A percentile compares a stretch with the other conserved stretches of the same genome.
Evolutionary conservation across 1,140 invertebrate species (phyloP).

Genomic region (Himalopsyche phryganea): DNA sequence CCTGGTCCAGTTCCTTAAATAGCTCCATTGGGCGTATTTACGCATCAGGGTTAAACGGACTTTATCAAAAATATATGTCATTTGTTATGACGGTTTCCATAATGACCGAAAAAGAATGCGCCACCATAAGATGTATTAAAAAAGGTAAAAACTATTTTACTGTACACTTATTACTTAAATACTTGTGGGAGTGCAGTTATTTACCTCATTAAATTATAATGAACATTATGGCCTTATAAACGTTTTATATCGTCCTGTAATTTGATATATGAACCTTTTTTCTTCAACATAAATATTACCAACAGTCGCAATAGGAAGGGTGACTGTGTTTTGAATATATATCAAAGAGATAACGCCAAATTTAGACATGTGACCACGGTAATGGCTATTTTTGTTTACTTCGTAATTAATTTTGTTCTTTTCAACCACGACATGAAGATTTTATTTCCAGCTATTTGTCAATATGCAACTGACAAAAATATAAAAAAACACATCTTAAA

Average conservation of each 20-base stretch:
- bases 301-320: slow-evolving; percentile 6
- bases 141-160: too few relatives aligned
- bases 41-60: too few relatives aligned
- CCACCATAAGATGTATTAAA: too few relatives aligned
- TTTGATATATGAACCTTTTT: slow-evolving; percentile 16
- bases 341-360: slow-evolving; percentile 22
- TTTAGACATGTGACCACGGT: slow-evolving; percentile 11
- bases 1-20: too few relatives aligned
- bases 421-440: background rate
- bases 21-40: too few relatives aligned
- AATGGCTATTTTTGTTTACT: slow-evolving; percentile 20
- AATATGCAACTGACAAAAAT: too few relatives aligned
- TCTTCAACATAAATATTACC: slow-evolving; percentile 13
- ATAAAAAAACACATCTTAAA: too few relatives aligned
- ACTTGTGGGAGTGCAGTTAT: background rate
- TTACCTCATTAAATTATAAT: slow-evolving; percentile 13
- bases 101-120: too few relatives aligned
- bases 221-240: slow-evolving; percentile 23
- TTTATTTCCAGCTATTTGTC: background rate
- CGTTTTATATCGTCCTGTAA: slow-evolving; percentile 5
- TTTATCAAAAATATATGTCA: too few relatives aligned
- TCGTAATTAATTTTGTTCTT: slow-evolving; percentile 19
- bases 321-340: slow-evolving; percentile 15
- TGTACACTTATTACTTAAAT: too few relatives aligned
- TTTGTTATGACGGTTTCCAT: too few relatives aligned